Evolutionary conservation across 2,888 invertebrate genomes (phyloP).

Genomic region (Rhamphomyia laevipes): DNA sequence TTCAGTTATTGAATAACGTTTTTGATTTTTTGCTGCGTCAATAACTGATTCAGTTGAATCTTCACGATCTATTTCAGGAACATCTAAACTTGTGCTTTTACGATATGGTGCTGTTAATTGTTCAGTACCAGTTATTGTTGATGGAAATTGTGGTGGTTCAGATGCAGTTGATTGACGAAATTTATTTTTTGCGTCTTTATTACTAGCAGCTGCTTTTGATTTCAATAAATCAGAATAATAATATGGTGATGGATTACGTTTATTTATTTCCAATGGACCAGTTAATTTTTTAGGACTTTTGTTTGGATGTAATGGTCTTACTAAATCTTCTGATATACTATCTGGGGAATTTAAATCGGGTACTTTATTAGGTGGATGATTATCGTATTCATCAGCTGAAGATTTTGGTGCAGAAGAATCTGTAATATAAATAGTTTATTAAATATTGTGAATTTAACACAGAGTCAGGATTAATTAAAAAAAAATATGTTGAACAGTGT

Average conservation of each 20-base stretch:
- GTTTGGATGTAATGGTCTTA: slow-evolving; percentile 37
- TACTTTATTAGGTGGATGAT: slow-evolving; percentile 28
- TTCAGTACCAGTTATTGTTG: slow-evolving; percentile 22
- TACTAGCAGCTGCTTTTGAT: slow-evolving; percentile 21
- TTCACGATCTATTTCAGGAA: slow-evolving; percentile 40
- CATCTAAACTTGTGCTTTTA: slow-evolving; percentile 63
- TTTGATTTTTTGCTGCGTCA: neutral
- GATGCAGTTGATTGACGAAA: slow-evolving; percentile 38
- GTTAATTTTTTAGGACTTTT: slow-evolving; percentile 34
- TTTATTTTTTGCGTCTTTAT: slow-evolving; percentile 27
- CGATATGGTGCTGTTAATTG: slow-evolving; percentile 42
- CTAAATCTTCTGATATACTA: slow-evolving; percentile 47
- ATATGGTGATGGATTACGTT: slow-evolving; percentile 68
- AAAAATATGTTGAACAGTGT: too few species aligned
- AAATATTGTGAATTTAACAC: too few species aligned
- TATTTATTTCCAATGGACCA: slow-evolving; percentile 26
- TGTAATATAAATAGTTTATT: slow-evolving; percentile 16
- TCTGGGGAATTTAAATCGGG: slow-evolving; percentile 57
- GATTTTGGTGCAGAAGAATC: slow-evolving; percentile 44
- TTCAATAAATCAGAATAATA: slow-evolving; percentile 70
- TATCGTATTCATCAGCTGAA: slow-evolving; percentile 43
- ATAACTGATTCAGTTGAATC: neutral
- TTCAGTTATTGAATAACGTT: slow-evolving; percentile 55
- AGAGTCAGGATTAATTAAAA: too few species aligned
- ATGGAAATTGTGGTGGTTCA: slow-evolving; percentile 37